Evolutionary conservation across 92 coral and sea anemone genomes (phyloP).

Genomic region (Zoanthus solanderi): DNA sequence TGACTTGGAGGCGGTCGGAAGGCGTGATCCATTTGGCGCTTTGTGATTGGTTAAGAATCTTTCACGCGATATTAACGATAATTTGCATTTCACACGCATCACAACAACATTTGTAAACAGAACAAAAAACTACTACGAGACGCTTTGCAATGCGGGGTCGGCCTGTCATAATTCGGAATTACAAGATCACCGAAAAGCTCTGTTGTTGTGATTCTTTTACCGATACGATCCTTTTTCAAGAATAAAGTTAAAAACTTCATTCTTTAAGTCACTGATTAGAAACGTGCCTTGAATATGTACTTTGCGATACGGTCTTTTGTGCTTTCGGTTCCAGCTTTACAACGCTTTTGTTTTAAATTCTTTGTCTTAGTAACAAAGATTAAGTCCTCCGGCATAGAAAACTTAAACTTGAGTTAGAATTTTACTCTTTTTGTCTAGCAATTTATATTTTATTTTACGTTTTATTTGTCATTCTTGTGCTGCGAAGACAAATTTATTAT

Average conservation of each 20-base stretch:
- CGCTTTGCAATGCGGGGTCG: slow-evolving; percentile 3
- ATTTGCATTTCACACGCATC: slow-evolving; percentile 31
- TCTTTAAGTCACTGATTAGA: neutral
- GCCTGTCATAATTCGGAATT: neutral
- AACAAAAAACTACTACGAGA: slow-evolving; percentile 9
- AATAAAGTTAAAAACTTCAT: neutral
- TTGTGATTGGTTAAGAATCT: slow-evolving; percentile 58
- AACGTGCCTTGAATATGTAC: slow-evolving; percentile 32
- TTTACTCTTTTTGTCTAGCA: too few species aligned
- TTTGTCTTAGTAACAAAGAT: slow-evolving; percentile 22
- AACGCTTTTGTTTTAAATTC: slow-evolving; percentile 9
- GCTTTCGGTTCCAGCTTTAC: slow-evolving; percentile 19
- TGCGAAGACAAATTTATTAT: neutral
- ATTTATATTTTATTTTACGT: neutral
- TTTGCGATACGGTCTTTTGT: neutral
- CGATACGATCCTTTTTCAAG: neutral
- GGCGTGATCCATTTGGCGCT: slow-evolving; percentile 67
- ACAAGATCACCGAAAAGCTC: neutral
- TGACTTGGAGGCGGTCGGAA: slow-evolving; percentile 61
- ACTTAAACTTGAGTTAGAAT: neutral
- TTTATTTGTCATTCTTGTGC: neutral
- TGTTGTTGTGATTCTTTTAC: neutral
- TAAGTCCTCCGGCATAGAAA: neutral
- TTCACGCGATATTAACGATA: slow-evolving; percentile 24
- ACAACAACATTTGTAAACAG: slow-evolving; percentile 35